Conservation (phyloP, 1,140 invertebrate species). For the Pogonognathellus flavescens region DNA sequence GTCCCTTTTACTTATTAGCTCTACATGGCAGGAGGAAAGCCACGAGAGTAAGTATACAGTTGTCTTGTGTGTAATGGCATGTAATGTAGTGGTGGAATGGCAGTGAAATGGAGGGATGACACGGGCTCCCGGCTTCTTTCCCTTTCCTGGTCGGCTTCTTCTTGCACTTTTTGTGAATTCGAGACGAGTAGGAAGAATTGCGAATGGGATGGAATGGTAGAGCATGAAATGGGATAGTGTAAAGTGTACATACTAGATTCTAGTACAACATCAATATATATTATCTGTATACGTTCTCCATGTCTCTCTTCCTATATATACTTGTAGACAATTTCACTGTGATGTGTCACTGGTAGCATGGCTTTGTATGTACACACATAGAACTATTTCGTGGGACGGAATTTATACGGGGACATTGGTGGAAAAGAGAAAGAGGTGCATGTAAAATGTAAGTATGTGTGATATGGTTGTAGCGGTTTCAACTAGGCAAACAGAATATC, state of each 20-base stretch:
- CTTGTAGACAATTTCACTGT: too few species aligned
- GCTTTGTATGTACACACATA: not conserved
- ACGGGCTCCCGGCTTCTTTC: conserved; percentile 43
- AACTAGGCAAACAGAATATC: not conserved
- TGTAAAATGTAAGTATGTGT: not conserved
- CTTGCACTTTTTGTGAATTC: conserved; percentile 52
- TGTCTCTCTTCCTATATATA: too few species aligned
- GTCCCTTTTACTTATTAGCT: not conserved
- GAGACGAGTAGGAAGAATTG: conserved; percentile 46
- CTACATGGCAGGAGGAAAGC: not conserved
- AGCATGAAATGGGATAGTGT: conserved; percentile 40
- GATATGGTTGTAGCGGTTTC: not conserved
- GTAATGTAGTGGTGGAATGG: not conserved
- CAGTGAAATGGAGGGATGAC: conserved; percentile 8
- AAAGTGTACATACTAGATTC: not conserved
- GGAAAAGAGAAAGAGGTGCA: not conserved
- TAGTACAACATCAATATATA: not conserved
- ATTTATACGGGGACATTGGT: too few species aligned
- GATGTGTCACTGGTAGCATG: too few species aligned
- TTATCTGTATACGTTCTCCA: too few species aligned
- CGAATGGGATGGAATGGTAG: conserved; percentile 42
- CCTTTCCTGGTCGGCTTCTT: conserved; percentile 33
- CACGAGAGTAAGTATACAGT: not conserved
- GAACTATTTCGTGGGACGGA: not conserved
- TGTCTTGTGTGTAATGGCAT: not conserved